A percentile compares a stretch with the other conserved stretches of the same genome.
Conservation (phyloP, 2,113 vertebrate species). For the Turdus rufiventris region DNA sequence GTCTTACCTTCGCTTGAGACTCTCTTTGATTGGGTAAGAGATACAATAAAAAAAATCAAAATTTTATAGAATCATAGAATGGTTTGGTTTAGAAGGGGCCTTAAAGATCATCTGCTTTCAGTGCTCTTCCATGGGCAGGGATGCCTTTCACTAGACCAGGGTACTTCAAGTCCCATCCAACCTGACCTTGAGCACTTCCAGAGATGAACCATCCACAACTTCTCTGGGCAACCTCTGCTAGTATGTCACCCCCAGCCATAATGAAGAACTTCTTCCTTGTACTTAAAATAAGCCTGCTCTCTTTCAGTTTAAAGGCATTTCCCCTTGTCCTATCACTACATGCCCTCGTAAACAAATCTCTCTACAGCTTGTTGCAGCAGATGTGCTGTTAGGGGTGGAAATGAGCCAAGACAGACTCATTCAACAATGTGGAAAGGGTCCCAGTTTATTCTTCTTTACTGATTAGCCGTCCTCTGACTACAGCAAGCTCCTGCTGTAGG, state of each 20-base stretch:
- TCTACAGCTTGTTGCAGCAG: neutral
- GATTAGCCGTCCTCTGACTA: too few species aligned
- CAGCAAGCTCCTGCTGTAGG: too few species aligned
- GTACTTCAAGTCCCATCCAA: neutral
- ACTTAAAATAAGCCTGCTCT: neutral
- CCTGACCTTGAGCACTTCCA: neutral
- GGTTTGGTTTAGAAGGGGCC: neutral
- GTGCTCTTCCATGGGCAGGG: neutral
- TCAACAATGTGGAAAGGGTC: too few species aligned
- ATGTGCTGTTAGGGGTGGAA: too few species aligned
- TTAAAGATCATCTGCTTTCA: neutral
- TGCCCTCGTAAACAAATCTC: neutral
- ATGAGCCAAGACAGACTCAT: too few species aligned
- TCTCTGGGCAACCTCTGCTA: neutral
- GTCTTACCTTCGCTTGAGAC: neutral
- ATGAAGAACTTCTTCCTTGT: neutral
- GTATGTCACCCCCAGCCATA: neutral
- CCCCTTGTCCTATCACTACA: neutral
- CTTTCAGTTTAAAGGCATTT: neutral
- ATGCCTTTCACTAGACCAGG: neutral
- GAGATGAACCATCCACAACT: neutral
- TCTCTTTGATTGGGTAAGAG: neutral
- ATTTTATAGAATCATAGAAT: neutral
- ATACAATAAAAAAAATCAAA: neutral
- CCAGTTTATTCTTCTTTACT: too few species aligned